These are phyloP conservation scores for Girardinichthys multiradiatus DNA, from an alignment of 2,113 vertebrate species.

Conservation along the genomic window DNA sequence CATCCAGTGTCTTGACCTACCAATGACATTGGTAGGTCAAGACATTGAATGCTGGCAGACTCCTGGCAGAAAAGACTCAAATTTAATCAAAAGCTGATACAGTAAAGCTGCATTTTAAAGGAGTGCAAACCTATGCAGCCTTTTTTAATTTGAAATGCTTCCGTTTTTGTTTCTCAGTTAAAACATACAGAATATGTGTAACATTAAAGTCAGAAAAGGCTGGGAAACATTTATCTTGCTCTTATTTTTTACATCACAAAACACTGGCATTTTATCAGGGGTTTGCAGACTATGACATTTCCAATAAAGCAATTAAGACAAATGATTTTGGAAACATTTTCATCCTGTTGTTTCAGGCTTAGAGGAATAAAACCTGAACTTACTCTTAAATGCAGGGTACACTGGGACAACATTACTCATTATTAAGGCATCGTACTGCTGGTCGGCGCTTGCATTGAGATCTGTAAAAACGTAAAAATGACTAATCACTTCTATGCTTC, in stretches of 20 bases:
- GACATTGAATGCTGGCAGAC: too few species aligned
- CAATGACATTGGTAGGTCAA: too few species aligned
- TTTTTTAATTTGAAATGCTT: too few species aligned
- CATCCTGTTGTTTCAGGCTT: background rate
- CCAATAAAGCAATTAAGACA: background rate
- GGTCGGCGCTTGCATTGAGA: constrained; percentile 68
- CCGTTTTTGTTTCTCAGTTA: too few species aligned
- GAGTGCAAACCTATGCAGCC: too few species aligned
- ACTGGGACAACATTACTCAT: constrained; percentile 91
- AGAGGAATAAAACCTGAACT: constrained; percentile 48
- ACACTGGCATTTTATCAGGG: background rate
- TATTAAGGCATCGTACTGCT: constrained; percentile 86
- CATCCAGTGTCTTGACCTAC: too few species aligned
- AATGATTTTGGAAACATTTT: background rate
- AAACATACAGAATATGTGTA: background rate
- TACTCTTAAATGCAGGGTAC: constrained; percentile 87
- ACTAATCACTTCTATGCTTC: background rate
- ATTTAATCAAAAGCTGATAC: too few species aligned
- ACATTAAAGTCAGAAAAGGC: background rate
- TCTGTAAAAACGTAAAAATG: constrained; percentile 68
- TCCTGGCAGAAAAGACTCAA: too few species aligned
- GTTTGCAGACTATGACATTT: too few species aligned
- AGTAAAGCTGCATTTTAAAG: too few species aligned
- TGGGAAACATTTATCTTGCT: background rate
- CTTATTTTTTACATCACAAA: background rate